Conservation (phyloP, 2,888 invertebrate genomes). For the Entomobrya proxima region DNA sequence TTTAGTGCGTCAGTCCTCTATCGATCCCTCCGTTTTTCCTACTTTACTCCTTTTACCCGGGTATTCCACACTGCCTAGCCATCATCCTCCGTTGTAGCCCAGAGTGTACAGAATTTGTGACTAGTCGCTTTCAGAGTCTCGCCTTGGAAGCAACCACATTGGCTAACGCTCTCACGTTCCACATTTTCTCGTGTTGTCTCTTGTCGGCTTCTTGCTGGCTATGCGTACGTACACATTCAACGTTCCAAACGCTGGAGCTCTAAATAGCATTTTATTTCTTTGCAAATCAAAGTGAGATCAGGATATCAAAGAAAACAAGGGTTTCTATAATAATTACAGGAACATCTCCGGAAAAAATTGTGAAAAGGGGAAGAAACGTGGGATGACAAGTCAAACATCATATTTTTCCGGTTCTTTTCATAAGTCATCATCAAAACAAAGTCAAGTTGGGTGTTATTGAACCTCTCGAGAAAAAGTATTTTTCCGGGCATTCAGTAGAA, state of each 20-base stretch:
- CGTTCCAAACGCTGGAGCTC: too few species aligned
- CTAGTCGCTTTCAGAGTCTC: constrained; percentile 66
- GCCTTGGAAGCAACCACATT: constrained; percentile 51
- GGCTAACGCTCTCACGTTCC: neutral
- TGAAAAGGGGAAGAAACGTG: neutral
- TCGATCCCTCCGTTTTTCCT: constrained; percentile 66
- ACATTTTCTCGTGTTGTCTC: neutral
- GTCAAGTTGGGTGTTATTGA: neutral
- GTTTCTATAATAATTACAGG: neutral
- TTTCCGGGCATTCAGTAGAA: too few species aligned
- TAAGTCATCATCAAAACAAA: neutral
- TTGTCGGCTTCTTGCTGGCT: too few species aligned
- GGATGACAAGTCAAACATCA: neutral
- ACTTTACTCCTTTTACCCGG: neutral
- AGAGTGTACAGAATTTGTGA: constrained; percentile 27
- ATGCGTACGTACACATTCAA: too few species aligned
- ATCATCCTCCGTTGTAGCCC: neutral
- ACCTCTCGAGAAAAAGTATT: too few species aligned
- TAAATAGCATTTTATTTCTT: too few species aligned
- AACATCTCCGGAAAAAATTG: neutral
- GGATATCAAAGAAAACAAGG: neutral
- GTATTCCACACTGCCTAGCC: neutral
- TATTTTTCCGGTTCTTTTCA: neutral
- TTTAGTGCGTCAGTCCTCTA: constrained; percentile 75
- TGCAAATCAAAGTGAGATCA: neutral